These are phyloP conservation scores for Hirtodrosophila duncani DNA, from an alignment of 2,888 invertebrate species.

Conservation along the genomic window DNA sequence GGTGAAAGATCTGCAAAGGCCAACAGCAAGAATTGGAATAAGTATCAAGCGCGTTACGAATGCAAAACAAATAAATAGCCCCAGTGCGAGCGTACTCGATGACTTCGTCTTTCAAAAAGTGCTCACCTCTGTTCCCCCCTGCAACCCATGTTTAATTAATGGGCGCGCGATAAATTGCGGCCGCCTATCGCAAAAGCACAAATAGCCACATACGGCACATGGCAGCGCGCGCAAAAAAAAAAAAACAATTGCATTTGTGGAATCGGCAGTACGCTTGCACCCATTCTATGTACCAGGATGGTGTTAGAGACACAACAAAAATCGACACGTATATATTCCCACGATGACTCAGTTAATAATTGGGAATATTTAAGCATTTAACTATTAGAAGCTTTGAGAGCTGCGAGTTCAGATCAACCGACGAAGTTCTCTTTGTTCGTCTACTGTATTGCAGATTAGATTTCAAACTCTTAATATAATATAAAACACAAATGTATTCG, in stretches of 20 bases:
- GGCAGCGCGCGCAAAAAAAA: constrained; percentile 11
- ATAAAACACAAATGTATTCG: too few relatives aligned
- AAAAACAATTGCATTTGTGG: constrained; percentile 38
- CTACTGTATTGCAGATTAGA: too few relatives aligned
- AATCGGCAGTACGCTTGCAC: constrained; percentile 35
- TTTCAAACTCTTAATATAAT: too few relatives aligned
- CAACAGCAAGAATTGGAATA: constrained; percentile 4
- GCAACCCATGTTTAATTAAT: constrained; percentile 52
- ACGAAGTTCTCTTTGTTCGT: too few relatives aligned
- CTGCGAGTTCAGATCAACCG: too few relatives aligned
- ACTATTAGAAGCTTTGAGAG: too few relatives aligned
- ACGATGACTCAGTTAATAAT: too few relatives aligned
- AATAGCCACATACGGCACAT: neutral
- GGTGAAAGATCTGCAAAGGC: constrained; percentile 89
- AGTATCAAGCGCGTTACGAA: neutral
- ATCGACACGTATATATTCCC: too few relatives aligned
- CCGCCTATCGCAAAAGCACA: constrained; percentile 23
- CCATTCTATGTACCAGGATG: too few relatives aligned
- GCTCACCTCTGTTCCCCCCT: constrained; percentile 2
- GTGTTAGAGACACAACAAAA: too few relatives aligned
- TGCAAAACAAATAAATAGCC: neutral
- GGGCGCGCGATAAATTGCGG: constrained; percentile 30
- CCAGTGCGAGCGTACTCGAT: constrained; percentile 26
- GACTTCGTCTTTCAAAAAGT: constrained; percentile 17
- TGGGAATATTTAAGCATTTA: too few relatives aligned